Percentiles rank a stretch among this genome's conserved stretches.
Conservation (phyloP, 2,113 vertebrate genomes). For the Erythrolamprus reginae region DNA sequence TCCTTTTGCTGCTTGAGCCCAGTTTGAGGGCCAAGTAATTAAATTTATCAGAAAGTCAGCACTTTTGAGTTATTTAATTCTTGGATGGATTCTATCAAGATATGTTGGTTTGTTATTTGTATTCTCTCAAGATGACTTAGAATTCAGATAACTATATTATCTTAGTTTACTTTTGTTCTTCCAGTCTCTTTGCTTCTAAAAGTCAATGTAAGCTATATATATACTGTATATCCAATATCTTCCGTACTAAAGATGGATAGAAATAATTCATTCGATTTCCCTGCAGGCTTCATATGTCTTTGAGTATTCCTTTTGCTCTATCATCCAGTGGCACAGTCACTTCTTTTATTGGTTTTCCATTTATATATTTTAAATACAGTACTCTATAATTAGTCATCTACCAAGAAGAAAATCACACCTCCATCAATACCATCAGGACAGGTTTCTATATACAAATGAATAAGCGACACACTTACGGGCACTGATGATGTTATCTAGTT, state of each 20-base stretch:
- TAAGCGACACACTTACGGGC: background rate
- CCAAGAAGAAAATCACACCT: background rate
- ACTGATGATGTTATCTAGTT: background rate
- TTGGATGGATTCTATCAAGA: background rate
- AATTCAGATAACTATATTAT: background rate
- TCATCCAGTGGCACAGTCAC: background rate
- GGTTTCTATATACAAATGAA: background rate
- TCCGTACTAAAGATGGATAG: background rate
- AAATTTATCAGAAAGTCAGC: background rate
- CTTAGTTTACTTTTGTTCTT: background rate
- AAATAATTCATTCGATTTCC: background rate
- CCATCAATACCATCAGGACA: background rate
- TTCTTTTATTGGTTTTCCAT: background rate
- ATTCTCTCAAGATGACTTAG: background rate
- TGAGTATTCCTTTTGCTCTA: background rate
- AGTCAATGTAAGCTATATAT: background rate
- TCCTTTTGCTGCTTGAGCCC: background rate
- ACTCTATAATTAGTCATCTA: background rate
- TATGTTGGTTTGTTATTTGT: background rate
- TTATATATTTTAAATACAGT: background rate
- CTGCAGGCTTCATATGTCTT: background rate
- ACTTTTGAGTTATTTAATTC: background rate
- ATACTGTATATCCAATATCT: background rate
- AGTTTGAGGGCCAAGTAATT: background rate
- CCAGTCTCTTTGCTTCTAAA: background rate